A percentile compares a stretch with the other conserved stretches of the same genome.
These are phyloP conservation scores for Leucozona laternaria DNA, from an alignment of 2,888 invertebrate genomes.

Conservation along the genomic window DNA sequence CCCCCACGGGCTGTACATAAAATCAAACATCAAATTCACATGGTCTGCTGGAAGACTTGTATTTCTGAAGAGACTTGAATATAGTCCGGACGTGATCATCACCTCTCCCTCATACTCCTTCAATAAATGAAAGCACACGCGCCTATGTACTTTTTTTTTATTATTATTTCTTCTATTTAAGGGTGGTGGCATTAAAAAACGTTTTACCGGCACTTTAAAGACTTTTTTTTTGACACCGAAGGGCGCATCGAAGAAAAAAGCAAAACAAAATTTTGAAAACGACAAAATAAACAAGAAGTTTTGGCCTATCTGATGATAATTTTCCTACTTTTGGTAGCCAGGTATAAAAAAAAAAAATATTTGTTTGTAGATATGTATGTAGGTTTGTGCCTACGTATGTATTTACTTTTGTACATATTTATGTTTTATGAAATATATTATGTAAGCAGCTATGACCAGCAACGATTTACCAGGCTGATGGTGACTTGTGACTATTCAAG, in stretches of 20 bases:
- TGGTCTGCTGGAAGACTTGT: too few relatives aligned
- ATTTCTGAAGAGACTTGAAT: too few relatives aligned
- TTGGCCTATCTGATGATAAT: conserved; percentile 61
- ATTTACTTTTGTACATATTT: neutral
- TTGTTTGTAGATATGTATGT: neutral
- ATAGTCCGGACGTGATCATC: conserved; percentile 1
- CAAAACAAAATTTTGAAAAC: conserved; percentile 34
- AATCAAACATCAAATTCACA: too few relatives aligned
- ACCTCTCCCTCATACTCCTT: neutral
- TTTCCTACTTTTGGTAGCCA: conserved; percentile 18
- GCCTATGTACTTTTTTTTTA: conserved; percentile 2
- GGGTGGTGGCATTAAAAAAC: conserved; percentile 44
- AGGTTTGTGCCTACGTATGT: neutral
- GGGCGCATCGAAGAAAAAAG: conserved; percentile 2
- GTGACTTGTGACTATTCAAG: conserved; percentile 63
- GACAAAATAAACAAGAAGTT: conserved; percentile 54
- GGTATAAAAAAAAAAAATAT: conserved; percentile 1
- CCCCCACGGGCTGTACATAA: too few relatives aligned
- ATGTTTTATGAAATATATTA: conserved; percentile 19
- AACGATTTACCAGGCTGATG: conserved; percentile 33
- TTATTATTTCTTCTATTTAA: conserved; percentile 6
- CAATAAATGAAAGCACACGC: neutral
- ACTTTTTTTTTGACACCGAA: conserved; percentile 29
- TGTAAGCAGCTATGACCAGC: conserved; percentile 18
- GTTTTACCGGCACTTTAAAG: conserved; percentile 45